These are phyloP conservation scores for Amblyopsis rosae DNA, from an alignment of 2,113 vertebrate genomes.

Conservation along the genomic window DNA sequence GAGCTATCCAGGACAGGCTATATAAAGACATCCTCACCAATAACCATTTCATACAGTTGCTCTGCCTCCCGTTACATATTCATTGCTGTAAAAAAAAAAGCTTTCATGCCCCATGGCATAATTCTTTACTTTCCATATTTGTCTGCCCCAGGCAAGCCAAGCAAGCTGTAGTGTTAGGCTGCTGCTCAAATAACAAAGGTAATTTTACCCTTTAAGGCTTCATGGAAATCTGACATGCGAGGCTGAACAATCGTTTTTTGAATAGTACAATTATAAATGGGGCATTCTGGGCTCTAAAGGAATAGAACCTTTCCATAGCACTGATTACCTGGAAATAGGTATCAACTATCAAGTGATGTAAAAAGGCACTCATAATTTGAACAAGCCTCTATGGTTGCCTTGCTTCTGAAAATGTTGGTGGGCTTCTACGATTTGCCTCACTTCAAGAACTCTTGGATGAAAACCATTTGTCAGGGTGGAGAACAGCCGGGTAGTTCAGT, in stretches of 20 bases:
- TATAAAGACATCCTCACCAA: slow-evolving; percentile 61
- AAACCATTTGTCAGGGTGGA: too few relatives aligned
- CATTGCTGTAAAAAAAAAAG: slow-evolving; percentile 38
- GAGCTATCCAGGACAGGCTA: slow-evolving; percentile 65
- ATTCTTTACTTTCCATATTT: slow-evolving; percentile 6
- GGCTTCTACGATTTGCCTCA: too few relatives aligned
- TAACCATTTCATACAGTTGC: slow-evolving; percentile 60
- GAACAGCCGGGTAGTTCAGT: too few relatives aligned
- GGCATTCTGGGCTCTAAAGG: too few relatives aligned
- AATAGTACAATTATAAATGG: too few relatives aligned
- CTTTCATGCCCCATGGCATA: slow-evolving; percentile 18
- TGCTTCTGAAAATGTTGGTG: too few relatives aligned
- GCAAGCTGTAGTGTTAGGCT: slow-evolving; percentile 22
- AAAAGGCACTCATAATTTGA: too few relatives aligned
- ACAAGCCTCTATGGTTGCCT: too few relatives aligned
- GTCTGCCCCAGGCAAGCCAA: slow-evolving; percentile 9
- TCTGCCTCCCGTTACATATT: slow-evolving; percentile 56
- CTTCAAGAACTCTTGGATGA: too few relatives aligned
- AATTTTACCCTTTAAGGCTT: not conserved
- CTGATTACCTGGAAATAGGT: too few relatives aligned
- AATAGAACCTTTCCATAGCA: too few relatives aligned
- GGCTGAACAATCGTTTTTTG: not conserved
- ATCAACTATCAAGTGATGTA: too few relatives aligned
- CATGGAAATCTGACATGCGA: not conserved
- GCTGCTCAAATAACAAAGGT: not conserved